A percentile compares a stretch with the other conserved stretches of the same genome.
phyloP scores from a whole-genome alignment of 1,140 invertebrate species.

The Tetramorium parvispinum region DNA sequence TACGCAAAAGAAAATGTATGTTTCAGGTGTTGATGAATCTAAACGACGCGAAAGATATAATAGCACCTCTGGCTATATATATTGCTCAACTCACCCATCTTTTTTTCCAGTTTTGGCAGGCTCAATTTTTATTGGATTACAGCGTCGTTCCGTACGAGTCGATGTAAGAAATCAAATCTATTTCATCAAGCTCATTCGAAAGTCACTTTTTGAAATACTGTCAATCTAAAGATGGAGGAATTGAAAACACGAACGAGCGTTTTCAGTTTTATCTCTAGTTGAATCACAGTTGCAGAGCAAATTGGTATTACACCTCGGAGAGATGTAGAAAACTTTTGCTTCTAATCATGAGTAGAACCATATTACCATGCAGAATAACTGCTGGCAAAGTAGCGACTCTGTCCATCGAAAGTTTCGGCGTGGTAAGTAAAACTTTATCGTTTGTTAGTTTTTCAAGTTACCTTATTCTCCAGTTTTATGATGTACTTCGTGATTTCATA shows the following conservation, averaged over 20 bases:
- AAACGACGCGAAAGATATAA: conserved; percentile 36
- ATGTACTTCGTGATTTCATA: background rate
- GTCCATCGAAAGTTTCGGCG: conserved; percentile 34
- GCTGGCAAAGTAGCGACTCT: conserved; percentile 28
- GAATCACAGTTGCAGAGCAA: conserved; percentile 11
- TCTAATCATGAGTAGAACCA: conserved; percentile 36
- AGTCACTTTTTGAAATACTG: background rate
- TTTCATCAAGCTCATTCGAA: background rate
- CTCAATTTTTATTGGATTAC: conserved; percentile 50
- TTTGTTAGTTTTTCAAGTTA: background rate
- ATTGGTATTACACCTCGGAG: conserved; percentile 42
- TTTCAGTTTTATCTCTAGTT: background rate
- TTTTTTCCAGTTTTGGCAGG: conserved; percentile 47
- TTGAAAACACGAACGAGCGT: background rate
- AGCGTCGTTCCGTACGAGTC: conserved; percentile 31
- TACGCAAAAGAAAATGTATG: background rate
- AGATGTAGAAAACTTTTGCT: conserved; percentile 35
- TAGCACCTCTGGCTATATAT: conserved; percentile 42
- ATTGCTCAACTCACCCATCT: conserved; percentile 46
- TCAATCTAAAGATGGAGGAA: background rate
- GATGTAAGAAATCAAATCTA: conserved; percentile 27
- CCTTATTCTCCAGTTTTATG: background rate
- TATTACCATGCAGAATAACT: conserved; percentile 36
- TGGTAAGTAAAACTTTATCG: background rate
- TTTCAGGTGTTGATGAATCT: conserved; percentile 50